These are phyloP conservation scores for Glaucidium brasilianum DNA, from an alignment of 2,113 vertebrate species.

Conservation along the genomic window DNA sequence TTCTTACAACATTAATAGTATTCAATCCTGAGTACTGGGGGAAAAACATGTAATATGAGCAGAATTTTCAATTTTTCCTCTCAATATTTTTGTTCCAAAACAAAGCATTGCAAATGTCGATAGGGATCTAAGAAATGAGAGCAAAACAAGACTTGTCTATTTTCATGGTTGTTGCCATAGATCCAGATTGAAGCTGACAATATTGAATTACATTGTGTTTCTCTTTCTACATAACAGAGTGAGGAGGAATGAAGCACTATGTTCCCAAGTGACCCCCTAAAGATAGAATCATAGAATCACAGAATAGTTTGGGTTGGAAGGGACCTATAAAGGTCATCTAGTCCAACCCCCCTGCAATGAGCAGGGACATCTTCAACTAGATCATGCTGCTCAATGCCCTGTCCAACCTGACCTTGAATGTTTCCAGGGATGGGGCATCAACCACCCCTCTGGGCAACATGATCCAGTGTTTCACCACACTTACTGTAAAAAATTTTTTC, in stretches of 20 bases:
- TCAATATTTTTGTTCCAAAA: neutral
- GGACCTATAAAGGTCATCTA: neutral
- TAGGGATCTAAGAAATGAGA: neutral
- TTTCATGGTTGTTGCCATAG: constrained; percentile 35
- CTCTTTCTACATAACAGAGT: neutral
- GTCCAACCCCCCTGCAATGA: neutral
- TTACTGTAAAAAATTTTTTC: neutral
- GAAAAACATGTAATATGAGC: neutral
- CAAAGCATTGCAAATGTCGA: neutral
- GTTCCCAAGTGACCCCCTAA: neutral
- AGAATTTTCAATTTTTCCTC: neutral
- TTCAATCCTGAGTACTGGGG: neutral
- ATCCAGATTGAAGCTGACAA: constrained; percentile 5
- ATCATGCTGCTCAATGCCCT: neutral
- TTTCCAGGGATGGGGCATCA: neutral
- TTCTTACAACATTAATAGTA: neutral
- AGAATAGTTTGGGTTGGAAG: neutral
- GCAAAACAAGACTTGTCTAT: neutral
- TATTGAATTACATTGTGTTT: neutral
- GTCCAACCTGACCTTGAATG: neutral
- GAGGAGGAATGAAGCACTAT: neutral
- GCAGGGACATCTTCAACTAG: neutral
- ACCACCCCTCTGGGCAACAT: neutral
- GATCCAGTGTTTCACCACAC: neutral
- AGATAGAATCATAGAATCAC: neutral